phyloP scores from a whole-genome alignment of 2,888 invertebrate species.

The Tetragonisca angustula region DNA sequence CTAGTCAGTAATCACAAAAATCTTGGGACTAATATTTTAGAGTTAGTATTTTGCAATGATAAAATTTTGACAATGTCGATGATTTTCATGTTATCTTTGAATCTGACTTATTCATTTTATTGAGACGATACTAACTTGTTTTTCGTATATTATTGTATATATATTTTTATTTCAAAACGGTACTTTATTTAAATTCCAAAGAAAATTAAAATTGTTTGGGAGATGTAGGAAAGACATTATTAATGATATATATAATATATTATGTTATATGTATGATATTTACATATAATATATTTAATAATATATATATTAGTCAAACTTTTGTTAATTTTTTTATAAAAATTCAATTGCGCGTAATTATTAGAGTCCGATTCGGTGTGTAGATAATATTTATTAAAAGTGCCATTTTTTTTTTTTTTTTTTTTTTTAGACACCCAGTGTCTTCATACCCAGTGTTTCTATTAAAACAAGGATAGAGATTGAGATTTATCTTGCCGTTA shows the following conservation, averaged over 20 bases:
- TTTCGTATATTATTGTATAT: constrained; percentile 13
- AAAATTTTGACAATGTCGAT: constrained; percentile 27
- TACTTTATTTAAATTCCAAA: constrained; percentile 26
- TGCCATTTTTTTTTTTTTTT: constrained; percentile 53
- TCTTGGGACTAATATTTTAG: constrained; percentile 14
- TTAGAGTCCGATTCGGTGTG: constrained; percentile 16
- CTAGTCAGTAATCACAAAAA: constrained; percentile 69
- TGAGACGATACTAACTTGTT: constrained; percentile 6
- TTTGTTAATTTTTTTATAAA: constrained; percentile 26
- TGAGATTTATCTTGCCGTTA: constrained; percentile 52
- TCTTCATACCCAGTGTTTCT: constrained; percentile 40
- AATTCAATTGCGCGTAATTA: constrained; percentile 17
- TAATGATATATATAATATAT: neutral
- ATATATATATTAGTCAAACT: constrained; percentile 27
- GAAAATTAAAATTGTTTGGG: constrained; percentile 31
- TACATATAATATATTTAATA: too few species aligned
- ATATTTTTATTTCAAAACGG: constrained; percentile 18
- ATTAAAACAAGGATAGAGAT: constrained; percentile 9
- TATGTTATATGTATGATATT: too few species aligned
- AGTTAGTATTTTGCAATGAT: constrained; percentile 12
- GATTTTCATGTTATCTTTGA: constrained; percentile 9
- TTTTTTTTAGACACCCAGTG: constrained; percentile 45
- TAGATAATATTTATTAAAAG: constrained; percentile 43
- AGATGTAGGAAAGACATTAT: neutral
- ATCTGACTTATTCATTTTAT: constrained; percentile 21